Base-by-base conservation (phyloP, 2,797 vertebrate genomes). In the Sebastiscus albofasciatus region DNA sequence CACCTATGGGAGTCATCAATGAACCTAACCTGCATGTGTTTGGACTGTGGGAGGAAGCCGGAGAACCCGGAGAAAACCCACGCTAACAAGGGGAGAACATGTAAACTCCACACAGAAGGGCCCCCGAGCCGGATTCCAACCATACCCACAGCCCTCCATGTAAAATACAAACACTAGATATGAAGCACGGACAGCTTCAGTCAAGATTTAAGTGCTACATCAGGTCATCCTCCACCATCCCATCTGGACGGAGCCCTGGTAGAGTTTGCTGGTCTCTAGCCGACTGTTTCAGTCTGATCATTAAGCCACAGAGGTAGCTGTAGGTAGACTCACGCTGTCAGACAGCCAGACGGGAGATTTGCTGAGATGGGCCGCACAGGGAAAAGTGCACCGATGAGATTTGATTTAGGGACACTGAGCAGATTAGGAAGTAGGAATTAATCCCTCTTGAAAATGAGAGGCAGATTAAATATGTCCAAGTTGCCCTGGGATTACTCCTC, bases 401-500 rank as follows among this genome's bases (percentile, higher is more conserved):
- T 90, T 93, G 88, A 93, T 93, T 90, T 87, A 73, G 72, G 84
- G 86, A 90, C 87, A 89, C 79, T 69, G 81, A 90, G 87, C 81
- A 94, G 92, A 94, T 95, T 91, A 94, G 86, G 76, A 92, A 86
- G 29, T 67, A 72, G 77, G 86, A 90, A 91, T 91, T 81, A 93
- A 93, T 93, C 90, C 83, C 90, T 80, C 79, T 92, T 92, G 90
- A 92, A 94, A 94, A 92, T 87, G 90, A 94, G 91, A 90, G 80
- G 82, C 86, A 92, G 92, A 93, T 94, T 93, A 93, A 92, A 93
- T 88, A 88, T 80, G 82, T 87, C 84, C 87, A 94, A 93, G 82
- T 92, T 86, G 80, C 81, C 56, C 36, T 64, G 83, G 86, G 90
- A 93, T 94, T 91, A 94, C 71, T 88, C 72, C 76, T 86, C 64